Percentiles rank a stretch among this genome's conserved stretches.
phyloP scores from a whole-genome alignment of 2,888 invertebrate species.

The Spisula subtruncata region DNA sequence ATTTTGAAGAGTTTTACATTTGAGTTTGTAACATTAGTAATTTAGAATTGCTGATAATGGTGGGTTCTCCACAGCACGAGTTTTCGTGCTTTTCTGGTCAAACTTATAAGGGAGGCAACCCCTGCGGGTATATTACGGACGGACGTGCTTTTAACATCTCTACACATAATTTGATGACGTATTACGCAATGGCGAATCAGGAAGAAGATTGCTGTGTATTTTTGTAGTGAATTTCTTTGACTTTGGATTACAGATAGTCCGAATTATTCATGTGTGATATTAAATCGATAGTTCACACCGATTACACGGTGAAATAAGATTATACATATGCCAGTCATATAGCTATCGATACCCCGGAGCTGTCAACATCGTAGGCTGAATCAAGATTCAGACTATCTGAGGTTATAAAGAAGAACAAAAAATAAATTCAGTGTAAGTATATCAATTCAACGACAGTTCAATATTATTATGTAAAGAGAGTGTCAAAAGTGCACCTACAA shows the following conservation, averaged over 20 bases:
- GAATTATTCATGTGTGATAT: background rate
- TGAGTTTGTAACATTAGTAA: too few relatives aligned
- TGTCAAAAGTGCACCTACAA: too few relatives aligned
- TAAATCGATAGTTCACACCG: background rate
- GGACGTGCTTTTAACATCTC: background rate
- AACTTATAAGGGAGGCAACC: too few relatives aligned
- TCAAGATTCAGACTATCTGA: too few relatives aligned
- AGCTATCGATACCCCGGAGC: background rate
- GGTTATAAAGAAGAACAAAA: background rate
- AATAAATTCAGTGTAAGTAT: background rate
- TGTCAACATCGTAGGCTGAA: background rate
- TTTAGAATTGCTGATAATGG: too few relatives aligned
- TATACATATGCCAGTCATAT: background rate
- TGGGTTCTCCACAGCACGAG: too few relatives aligned
- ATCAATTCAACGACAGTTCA: too few relatives aligned
- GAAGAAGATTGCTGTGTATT: slow-evolving; percentile 62
- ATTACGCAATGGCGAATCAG: slow-evolving; percentile 57
- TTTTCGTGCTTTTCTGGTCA: too few relatives aligned
- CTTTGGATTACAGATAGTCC: background rate
- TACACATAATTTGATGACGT: slow-evolving; percentile 68
- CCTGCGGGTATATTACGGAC: too few relatives aligned
- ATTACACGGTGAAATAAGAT: background rate
- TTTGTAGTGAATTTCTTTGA: slow-evolving; percentile 1
- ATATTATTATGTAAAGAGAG: too few relatives aligned
- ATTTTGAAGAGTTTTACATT: too few relatives aligned